Evolutionary conservation across 2,888 invertebrate genomes (phyloP), one percentile per base, ranked within the genome.

Genomic region (Aleiodes leptofemur): DNA sequence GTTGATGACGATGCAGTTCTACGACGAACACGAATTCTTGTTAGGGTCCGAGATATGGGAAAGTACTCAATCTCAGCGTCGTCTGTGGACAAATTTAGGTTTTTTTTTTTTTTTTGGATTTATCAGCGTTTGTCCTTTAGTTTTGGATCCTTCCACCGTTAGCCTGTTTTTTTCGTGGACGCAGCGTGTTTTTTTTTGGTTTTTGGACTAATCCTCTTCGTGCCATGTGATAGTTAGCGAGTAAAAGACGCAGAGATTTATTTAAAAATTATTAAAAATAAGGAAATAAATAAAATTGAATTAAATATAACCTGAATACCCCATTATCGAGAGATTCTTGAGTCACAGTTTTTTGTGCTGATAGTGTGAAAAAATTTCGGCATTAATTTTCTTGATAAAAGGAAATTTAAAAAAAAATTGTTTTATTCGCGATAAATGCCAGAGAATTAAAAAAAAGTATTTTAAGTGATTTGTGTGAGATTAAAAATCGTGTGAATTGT

Each of bases 21-120:
- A 90, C 94, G 94, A 88, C 94, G 94, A 69, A 95, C 93, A 88
- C 94, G 92, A 87, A 96, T 95, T 91, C 95, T 94, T 83, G 95
- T 96, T 86, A 95, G 90, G 81, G 95, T 95, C 68, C 95, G 93
- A 80, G 95, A 94, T 85, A 95, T 94, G 86, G 95, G 95, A 90
- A 95, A 94, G 90, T 95, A 96, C 91, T 96, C 95, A 88, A 95
- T 93, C 91, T 94, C 93, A 85, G 94, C 91, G 87, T 94, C 93
- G 91, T 95, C 95, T 95, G 94, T 90, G 93, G 91, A 93, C 86
- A 88, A 79, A 87, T 84, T 81, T 80, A 23, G 78, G 76, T 70
- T 64, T 38, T 48, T 34, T 38, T 53, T 23, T 23, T 23, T 23
- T 23, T 23, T 23, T 23, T 23, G 23, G 29, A n/a, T 53, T 69